These are phyloP conservation scores for Pseudocheirus occidentalis DNA, from an alignment of 2,797 vertebrate species.

Conservation along the genomic window DNA sequence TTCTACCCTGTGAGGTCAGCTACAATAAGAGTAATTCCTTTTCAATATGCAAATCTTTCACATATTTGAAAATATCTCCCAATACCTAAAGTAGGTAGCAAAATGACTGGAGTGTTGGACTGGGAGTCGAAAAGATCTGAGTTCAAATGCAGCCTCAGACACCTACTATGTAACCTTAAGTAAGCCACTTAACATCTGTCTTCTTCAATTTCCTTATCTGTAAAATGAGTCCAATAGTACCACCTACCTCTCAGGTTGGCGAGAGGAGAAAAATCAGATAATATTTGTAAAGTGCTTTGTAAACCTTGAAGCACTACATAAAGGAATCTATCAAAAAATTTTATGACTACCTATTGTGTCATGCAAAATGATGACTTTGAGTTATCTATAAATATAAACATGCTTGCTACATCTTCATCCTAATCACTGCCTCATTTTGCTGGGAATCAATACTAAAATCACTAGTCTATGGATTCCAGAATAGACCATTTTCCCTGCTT, in stretches of 20 bases:
- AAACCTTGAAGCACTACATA: background rate
- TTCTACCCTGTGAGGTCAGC: background rate
- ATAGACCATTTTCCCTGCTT: background rate
- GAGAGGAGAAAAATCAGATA: background rate
- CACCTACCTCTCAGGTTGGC: background rate
- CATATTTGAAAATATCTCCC: background rate
- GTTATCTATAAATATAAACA: background rate
- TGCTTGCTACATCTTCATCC: background rate
- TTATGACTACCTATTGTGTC: background rate
- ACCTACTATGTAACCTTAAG: background rate
- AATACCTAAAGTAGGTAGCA: background rate
- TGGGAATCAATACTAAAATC: background rate
- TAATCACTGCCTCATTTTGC: background rate
- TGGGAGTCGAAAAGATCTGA: background rate
- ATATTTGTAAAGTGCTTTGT: background rate
- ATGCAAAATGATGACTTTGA: background rate
- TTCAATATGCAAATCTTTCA: background rate
- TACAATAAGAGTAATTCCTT: background rate
- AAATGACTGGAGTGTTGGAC: background rate
- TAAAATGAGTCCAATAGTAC: background rate
- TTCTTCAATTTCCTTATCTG: background rate
- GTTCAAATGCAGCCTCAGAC: background rate
- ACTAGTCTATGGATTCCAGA: background rate
- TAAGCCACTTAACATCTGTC: background rate
- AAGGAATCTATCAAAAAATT: background rate